These are phyloP conservation scores for Agonopterix subpropinquella DNA, from an alignment of 2,888 invertebrate genomes.

Conservation along the genomic window DNA sequence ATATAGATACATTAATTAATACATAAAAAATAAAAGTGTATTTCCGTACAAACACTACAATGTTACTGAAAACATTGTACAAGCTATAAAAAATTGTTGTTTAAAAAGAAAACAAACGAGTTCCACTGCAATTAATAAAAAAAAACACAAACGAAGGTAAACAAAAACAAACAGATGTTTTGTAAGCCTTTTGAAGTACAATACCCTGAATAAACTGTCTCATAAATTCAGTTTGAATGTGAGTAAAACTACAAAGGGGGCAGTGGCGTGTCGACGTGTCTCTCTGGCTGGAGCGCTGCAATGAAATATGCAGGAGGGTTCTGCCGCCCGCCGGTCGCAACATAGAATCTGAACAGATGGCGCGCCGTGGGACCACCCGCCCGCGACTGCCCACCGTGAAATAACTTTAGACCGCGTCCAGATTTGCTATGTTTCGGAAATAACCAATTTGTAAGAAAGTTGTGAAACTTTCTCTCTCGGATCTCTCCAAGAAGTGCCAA, in stretches of 20 bases:
- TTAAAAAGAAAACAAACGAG: not conserved
- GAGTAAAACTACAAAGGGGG: conserved; percentile 11
- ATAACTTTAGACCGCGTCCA: not conserved
- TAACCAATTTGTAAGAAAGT: not conserved
- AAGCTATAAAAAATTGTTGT: not conserved
- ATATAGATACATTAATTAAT: too few species aligned
- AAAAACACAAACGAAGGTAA: not conserved
- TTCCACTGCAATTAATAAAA: not conserved
- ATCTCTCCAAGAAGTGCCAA: too few species aligned
- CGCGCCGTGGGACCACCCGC: not conserved
- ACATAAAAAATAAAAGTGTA: too few species aligned
- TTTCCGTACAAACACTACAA: too few species aligned
- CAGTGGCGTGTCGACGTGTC: conserved; percentile 10
- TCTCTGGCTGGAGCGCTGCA: conserved; percentile 8
- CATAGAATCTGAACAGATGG: conserved; percentile 6
- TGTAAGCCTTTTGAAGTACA: conserved; percentile 4
- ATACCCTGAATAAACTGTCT: conserved; percentile 9
- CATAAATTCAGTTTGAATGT: conserved; percentile 21
- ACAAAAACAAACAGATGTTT: not conserved
- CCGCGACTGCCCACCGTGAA: conserved; percentile 4
- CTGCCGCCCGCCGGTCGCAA: not conserved
- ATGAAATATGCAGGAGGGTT: conserved; percentile 20
- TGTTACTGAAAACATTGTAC: too few species aligned
- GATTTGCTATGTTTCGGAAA: not conserved
- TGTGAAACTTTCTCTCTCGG: too few species aligned